Conservation (phyloP, 2,797 vertebrate genomes). For the Morus bassanus region DNA sequence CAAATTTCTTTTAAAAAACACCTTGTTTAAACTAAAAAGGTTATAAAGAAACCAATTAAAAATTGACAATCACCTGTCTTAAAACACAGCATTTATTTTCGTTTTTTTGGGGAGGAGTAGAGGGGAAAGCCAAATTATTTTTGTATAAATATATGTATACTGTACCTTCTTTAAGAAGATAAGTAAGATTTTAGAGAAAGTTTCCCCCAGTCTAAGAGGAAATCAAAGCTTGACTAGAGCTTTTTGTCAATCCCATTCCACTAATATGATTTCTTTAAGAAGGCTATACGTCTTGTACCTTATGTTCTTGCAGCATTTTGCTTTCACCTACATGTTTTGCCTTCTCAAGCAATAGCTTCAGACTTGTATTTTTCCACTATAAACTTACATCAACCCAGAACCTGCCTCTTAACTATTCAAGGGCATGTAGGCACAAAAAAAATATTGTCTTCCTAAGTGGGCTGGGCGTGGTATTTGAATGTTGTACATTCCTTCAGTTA, state of each 20-base stretch:
- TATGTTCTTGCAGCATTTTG: background rate
- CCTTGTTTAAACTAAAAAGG: background rate
- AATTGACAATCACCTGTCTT: background rate
- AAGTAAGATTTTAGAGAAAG: background rate
- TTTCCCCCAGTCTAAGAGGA: background rate
- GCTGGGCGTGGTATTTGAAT: constrained; percentile 2
- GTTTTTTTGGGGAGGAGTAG: background rate
- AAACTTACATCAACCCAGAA: background rate
- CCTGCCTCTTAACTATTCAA: background rate
- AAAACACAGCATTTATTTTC: background rate
- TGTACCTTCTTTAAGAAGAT: background rate
- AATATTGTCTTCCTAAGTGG: background rate
- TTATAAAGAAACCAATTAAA: background rate
- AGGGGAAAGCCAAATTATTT: background rate
- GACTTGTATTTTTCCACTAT: constrained; percentile 14
- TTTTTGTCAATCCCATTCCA: background rate
- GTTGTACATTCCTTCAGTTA: constrained; percentile 28
- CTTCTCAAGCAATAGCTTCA: background rate
- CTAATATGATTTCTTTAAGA: background rate
- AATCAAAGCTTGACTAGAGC: background rate
- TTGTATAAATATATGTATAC: no score
- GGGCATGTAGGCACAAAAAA: constrained; percentile 18
- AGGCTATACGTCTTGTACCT: background rate
- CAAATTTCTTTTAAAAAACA: background rate
- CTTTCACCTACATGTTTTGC: background rate